phyloP scores from a whole-genome alignment of 2,888 invertebrate genomes.

The Cloeon dipterum region DNA sequence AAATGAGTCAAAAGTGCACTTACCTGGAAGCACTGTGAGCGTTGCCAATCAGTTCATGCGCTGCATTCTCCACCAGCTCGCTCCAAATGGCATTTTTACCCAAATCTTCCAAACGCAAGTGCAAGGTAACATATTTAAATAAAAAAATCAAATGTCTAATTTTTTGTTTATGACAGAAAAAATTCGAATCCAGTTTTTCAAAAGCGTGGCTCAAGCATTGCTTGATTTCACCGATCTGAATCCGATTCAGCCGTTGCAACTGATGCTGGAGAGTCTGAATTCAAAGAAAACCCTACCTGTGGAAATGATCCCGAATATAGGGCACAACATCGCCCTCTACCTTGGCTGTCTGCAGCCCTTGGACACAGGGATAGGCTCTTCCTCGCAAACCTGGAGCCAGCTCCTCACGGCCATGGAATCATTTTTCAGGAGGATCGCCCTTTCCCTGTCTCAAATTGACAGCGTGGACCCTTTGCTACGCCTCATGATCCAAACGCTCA shows the following conservation, averaged over 20 bases:
- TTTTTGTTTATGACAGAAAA: constrained; percentile 34
- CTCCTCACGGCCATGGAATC: constrained; percentile 70
- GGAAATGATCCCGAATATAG: constrained; percentile 48
- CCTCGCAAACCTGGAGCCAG: constrained; percentile 50
- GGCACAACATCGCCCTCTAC: constrained; percentile 83
- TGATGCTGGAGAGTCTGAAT: constrained; percentile 66
- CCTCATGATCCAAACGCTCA: constrained; percentile 55
- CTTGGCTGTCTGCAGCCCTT: constrained; percentile 67
- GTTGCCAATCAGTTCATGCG: constrained; percentile 93
- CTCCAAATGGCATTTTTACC: constrained; percentile 88
- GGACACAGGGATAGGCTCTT: constrained; percentile 40
- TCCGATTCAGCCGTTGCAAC: constrained; percentile 79
- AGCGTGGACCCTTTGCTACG: constrained; percentile 30
- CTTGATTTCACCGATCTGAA: constrained; percentile 91
- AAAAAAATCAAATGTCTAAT: background rate
- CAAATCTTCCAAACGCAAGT: constrained; percentile 85
- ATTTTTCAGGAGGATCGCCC: constrained; percentile 53
- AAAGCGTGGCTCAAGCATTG: constrained; percentile 78
- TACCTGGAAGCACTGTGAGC: constrained; percentile 85
- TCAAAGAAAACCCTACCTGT: constrained; percentile 49
- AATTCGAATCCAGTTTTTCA: constrained; percentile 66
- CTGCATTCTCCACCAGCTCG: constrained; percentile 87
- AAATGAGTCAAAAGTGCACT: constrained; percentile 59
- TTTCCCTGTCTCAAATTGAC: constrained; percentile 42
- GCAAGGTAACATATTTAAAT: constrained; percentile 34